Evolutionary conservation across 2,888 invertebrate genomes (phyloP), one percentile per base, ranked within the genome.

Genomic region (Reticulitermes lucifugus): DNA sequence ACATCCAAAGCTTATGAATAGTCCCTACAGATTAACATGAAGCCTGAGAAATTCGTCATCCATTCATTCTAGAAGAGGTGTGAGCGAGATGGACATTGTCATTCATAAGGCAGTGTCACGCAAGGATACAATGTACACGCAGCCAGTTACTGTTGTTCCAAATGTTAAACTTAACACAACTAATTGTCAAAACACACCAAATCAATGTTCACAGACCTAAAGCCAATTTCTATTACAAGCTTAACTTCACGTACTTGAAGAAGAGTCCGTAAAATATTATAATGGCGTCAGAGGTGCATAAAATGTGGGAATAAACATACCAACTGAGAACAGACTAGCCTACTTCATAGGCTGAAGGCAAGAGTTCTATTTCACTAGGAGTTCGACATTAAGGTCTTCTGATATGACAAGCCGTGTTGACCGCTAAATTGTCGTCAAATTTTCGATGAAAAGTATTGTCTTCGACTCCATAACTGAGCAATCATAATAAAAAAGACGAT

Each of bases 11-110:
- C 46, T 6, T 46, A 77, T 1, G 35, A 35, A 1, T 4, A 35
- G 22, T 65, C 70, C 65, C 65, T 81, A 81, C 70, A 81, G 43
- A 65, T 81, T 81, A 81, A 81, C 81, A 70, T 29, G 35, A 43
- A 65, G 81, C 60, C 25, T 22, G 25, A 22, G 21, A 25, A 81
- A 81, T 81, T 65, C 60, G 59, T 81, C 81, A 81, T 81, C 81
- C 81, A 70, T 81, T 81, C 65, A 81, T 51, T 73, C 35, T n/a
- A 25, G 41, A 73, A 73, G 59, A 80, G 6, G 80, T 21, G 22
- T 18, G 21, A 51, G 21, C 59, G 81, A 80, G 65, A 12, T 65
- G 81, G 65, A 22, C 43, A 77, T 77, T 81, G 81, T 81, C 81
- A 81, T 81, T 81, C 81, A 60, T 43, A 43, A 29, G 18, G 59